Base-by-base conservation (phyloP, 2,888 invertebrate genomes). In the Melieria omissa region DNA sequence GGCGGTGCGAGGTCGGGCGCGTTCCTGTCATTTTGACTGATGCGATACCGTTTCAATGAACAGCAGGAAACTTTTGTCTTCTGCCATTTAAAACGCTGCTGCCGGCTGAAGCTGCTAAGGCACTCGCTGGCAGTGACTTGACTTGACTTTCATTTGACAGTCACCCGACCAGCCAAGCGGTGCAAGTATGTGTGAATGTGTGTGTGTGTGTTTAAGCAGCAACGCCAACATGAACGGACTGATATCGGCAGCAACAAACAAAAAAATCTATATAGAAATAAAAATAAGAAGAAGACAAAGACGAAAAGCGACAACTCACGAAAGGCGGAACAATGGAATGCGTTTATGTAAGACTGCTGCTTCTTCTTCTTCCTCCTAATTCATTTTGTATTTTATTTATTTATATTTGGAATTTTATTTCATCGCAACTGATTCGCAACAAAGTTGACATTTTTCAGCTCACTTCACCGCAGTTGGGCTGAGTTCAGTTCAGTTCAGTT, bases 111-210 rank as follows among this genome's bases (percentile, higher is more conserved):
- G 65, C 61, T 65, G 3, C 9, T 12, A 16, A 42, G 14, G 58
- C 58, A 60, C 45, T 14, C 29, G 14, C 44, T 61, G 61, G 68
- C 61, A 62, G 54, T 54, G 58, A 57, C 52, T 46, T 12, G 60
- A 65, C 66, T 67, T 77, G 78, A 75, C 74, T 77, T 79, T 76
- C 75, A 77, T 77, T 77, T 77, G 78, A 74, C 76, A 74, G 74
- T 62, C 67, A 44, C 63, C 29, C 29, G 3, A n/a, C 6, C 44
- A 52, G 52, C 2, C 29, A 52, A 62, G 9, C 6, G 7, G n/a
- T n/a, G 5, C 42, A 57, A 14, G 45, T 66, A 46, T 41, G 5
- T 60, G 44, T 14, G 16, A 44, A 42, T 44, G 44, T 44, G 29
- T 10, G 29, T 45, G 46, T 29, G 46, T 16, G 29, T 7, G 44